Evolutionary conservation across 2,113 vertebrate genomes (phyloP), one percentile per base, ranked within the genome.

Genomic region (Callopanchax toddi): DNA sequence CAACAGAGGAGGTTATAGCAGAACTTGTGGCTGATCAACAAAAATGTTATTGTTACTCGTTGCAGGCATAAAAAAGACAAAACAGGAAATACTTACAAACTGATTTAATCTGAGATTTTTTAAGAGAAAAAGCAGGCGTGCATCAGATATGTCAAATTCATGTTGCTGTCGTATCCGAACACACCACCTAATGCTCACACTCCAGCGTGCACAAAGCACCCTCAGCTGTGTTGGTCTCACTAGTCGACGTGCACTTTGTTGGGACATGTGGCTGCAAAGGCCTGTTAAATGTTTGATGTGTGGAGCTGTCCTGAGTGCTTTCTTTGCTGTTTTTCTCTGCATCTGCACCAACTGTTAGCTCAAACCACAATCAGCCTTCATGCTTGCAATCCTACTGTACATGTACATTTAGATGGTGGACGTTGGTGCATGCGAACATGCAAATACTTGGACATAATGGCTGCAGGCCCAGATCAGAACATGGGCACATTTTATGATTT

Each of bases 251-350:
- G 34, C 54, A 40, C 25, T 44, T 69, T 60, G 65, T 54, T 61
- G 40, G 23, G 49, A 49, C 59, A 44, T 56, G 53, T 64, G 8
- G 17, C 39, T 45, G 26, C 11, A 65, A 46, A 74, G 50, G 34
- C 51, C 61, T 78, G 8, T 85, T 90, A 85, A 91, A 84, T 91
- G 74, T 87, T 87, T 90, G 63, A 87, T 89, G 74, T 66, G 57
- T 20, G 11, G 67, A 63, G 84, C 68, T 22, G 29, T 76, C 55
- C 65, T 61, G 65, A 64, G 73, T 23, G 18, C 55, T 59, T 61
- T 61, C 23, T 48, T 67, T 60, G 67, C 71, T 68, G 32, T 44
- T 81, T 59, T 67, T 72, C 65, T 67, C 45, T 45, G 73, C 55
- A 62, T 65, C 77, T 67, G 64, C 56, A 25, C 62, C 2, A 37